Conservation (phyloP, 2,888 invertebrate species). For the Nomada fucata region DNA sequence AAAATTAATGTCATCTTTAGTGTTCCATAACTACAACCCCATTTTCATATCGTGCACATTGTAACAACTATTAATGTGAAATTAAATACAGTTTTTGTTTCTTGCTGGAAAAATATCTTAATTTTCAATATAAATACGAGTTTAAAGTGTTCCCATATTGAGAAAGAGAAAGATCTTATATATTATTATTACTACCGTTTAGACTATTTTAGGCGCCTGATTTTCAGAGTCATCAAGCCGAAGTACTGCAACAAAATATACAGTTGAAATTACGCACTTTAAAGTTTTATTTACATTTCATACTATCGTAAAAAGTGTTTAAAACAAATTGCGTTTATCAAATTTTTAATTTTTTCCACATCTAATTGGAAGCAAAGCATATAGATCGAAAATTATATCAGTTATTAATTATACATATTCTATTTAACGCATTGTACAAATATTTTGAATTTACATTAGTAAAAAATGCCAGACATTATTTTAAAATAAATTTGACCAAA, state of each 20-base stretch:
- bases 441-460: conserved; percentile 42
- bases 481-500: conserved; percentile 59
- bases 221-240: conserved; percentile 7
- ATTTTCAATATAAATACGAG: conserved; percentile 17
- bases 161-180: conserved; percentile 16
- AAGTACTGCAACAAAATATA: conserved; percentile 35
- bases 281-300: conserved; percentile 28
- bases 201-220: conserved; percentile 6
- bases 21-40: conserved; percentile 36
- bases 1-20: conserved; percentile 38
- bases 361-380: conserved; percentile 15
- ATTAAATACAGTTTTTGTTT: conserved; percentile 9
- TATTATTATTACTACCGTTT: conserved; percentile 30
- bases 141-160: conserved; percentile 26
- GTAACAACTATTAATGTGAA: conserved; percentile 22
- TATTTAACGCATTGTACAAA: conserved; percentile 30
- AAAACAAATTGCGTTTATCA: not conserved
- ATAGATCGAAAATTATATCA: conserved; percentile 36
- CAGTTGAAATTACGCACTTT: conserved; percentile 10
- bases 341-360: conserved; percentile 18
- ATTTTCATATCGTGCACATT: conserved; percentile 27
- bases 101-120: conserved; percentile 22
- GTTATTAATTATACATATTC: conserved; percentile 31
- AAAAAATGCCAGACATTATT: conserved; percentile 28
- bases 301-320: not conserved